Evolutionary conservation across 1,140 invertebrate genomes (phyloP).

Genomic region (Medauroidea extradentata): DNA sequence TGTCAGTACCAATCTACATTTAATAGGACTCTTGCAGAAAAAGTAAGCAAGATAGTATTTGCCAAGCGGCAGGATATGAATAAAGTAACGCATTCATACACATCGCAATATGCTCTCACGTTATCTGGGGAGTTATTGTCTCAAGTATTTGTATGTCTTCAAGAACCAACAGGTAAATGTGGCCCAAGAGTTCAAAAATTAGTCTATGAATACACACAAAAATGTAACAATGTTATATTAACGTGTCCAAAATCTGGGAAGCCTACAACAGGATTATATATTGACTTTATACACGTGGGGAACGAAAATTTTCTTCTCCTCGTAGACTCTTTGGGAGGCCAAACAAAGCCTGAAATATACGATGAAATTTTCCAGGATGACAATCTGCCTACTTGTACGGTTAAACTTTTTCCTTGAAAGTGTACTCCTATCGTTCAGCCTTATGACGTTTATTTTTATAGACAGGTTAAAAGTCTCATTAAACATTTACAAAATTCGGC

Average conservation of each 20-base stretch:
- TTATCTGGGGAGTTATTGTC: slow-evolving; percentile 20
- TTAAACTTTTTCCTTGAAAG: not conserved
- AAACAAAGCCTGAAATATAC: slow-evolving; percentile 1
- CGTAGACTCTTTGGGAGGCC: slow-evolving; percentile 4
- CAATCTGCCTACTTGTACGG: no score
- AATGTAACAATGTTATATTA: slow-evolving; percentile 13
- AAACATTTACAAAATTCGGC: no score
- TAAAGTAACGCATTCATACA: slow-evolving; percentile 11
- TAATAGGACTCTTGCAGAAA: slow-evolving; percentile 11
- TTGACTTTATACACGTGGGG: not conserved
- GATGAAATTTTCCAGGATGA: slow-evolving; percentile 8
- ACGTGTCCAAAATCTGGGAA: slow-evolving; percentile 1
- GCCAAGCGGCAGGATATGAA: slow-evolving; percentile 10
- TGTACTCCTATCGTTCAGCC: slow-evolving; percentile 3
- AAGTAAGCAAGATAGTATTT: slow-evolving; percentile 7
- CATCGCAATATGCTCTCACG: slow-evolving; percentile 10
- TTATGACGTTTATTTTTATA: slow-evolving; percentile 14
- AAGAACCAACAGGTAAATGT: slow-evolving; percentile 9
- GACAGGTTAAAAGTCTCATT: slow-evolving; percentile 14
- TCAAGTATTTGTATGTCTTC: no score
- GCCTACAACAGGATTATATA: no score
- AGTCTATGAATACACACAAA: not conserved
- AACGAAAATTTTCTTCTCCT: slow-evolving; percentile 1
- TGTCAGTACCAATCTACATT: slow-evolving; percentile 13
- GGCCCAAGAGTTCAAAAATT: slow-evolving; percentile 19